These are phyloP conservation scores for Crypturellus tataupa DNA, from an alignment of 2,797 vertebrate genomes.

Conservation along the genomic window DNA sequence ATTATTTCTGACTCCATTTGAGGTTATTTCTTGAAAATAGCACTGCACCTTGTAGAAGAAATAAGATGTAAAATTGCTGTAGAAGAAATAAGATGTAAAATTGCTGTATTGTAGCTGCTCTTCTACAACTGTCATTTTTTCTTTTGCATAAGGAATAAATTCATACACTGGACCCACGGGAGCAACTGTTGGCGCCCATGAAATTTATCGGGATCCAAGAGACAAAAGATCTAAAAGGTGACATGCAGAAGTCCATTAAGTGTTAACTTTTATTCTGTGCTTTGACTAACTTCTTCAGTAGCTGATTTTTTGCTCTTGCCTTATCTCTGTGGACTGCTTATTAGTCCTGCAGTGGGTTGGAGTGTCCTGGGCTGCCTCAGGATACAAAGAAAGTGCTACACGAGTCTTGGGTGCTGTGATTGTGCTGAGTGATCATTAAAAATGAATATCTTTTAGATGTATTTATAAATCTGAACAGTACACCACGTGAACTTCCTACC, in stretches of 20 bases:
- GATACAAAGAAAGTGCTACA: neutral
- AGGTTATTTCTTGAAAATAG: constrained; percentile 6
- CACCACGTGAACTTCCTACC: neutral
- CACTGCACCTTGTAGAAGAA: constrained; percentile 51
- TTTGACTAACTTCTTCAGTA: neutral
- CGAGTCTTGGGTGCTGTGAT: neutral
- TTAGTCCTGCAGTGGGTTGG: neutral
- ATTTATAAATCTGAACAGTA: neutral
- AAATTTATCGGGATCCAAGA: constrained; percentile 89
- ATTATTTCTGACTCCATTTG: constrained; percentile 2
- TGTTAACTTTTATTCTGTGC: neutral
- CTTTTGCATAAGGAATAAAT: constrained; percentile 89
- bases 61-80: neutral
- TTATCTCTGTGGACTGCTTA: neutral
- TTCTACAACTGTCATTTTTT: constrained; percentile 58
- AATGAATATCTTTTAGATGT: neutral
- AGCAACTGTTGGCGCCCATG: constrained; percentile 87
- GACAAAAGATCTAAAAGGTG: constrained; percentile 93
- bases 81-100: neutral
- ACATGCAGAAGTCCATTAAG: neutral
- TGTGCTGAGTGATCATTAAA: neutral
- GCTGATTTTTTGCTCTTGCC: neutral
- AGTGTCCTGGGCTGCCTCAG: neutral
- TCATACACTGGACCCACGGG: constrained; percentile 92
- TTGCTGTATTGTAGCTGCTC: neutral